Base-by-base conservation (phyloP, 2,888 invertebrate genomes). In the Callyntrura sp. region DNA sequence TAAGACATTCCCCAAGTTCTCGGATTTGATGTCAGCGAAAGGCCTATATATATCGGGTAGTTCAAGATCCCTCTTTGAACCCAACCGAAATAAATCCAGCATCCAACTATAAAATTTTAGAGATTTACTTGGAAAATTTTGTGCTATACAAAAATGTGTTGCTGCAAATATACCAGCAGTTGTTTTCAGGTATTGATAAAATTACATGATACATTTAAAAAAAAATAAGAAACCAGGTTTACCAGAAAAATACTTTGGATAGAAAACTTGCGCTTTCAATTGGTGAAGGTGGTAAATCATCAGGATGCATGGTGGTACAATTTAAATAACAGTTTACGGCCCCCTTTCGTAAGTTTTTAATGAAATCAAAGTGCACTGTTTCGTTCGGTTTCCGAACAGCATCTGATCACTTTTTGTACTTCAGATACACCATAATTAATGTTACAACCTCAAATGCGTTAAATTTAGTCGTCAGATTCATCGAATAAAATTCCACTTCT, bases 1-100 rank as follows among this genome's bases (percentile, higher is more conserved):
- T 92, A 97, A 94, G 94, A 95, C 94, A 94, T 97, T 96, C 9
- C 97, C 97, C 14, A 97, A 95, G 25, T 94, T 70, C 93, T 95
- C 95, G 17, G 98, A 98, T 94, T 96, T 95, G 94, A 97, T 98
- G 23, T 95, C 95, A 51, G 95, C 95, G 81, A 97, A 95, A 0
- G 97, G 96, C 93, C 96, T 96, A 94, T 96, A 97, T 68, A 98
- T 95, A 94, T 98, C 98, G 20, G 96, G 95, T 73, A 96, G 95
- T 92, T 97, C 97, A 73, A 98, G 94, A 73, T 96, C 96, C 93
- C 97, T 96, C 88, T 95, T 95, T 93, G 96, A 96, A 0, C 98
- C 98, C 94, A 96, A 96, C 93, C 96, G 96, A 94, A 98, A 98
- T 93, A 97, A 95, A 6, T 96, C 96, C 93, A 97, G 95, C 85